A percentile compares a stretch with the other conserved stretches of the same genome.
phyloP scores from a whole-genome alignment of 2,888 invertebrate species.

The Macrophya annulata region DNA sequence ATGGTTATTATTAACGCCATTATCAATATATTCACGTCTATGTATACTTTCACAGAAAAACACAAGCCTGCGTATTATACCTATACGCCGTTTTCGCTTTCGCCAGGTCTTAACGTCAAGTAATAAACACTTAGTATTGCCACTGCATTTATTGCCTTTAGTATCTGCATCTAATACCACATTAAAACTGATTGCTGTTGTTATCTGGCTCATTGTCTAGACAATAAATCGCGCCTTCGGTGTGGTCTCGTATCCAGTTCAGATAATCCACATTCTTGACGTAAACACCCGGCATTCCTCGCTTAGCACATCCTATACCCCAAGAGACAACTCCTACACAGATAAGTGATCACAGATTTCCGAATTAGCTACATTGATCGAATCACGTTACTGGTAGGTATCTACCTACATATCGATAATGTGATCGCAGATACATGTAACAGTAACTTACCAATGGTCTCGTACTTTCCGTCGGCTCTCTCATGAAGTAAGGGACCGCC shows the following conservation, averaged over 20 bases:
- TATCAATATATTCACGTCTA: not conserved
- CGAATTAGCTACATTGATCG: conserved; percentile 4
- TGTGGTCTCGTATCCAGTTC: conserved; percentile 74
- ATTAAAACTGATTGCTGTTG: conserved; percentile 16
- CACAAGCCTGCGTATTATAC: not conserved
- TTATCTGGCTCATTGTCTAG: conserved; percentile 55
- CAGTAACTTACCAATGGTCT: conserved; percentile 82
- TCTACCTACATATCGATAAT: not conserved
- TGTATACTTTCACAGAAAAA: not conserved
- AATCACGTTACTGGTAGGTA: not conserved
- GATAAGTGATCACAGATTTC: conserved; percentile 40
- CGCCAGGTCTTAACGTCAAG: not conserved
- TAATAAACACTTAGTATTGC: conserved; percentile 25
- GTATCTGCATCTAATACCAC: not conserved
- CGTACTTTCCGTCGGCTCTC: conserved; percentile 81
- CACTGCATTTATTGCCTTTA: conserved; percentile 28
- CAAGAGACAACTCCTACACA: conserved; percentile 85
- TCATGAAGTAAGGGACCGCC: conserved; percentile 84
- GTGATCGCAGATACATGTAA: not conserved
- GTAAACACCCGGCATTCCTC: conserved; percentile 81
- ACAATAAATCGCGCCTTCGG: conserved; percentile 73
- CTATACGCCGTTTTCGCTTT: not conserved
- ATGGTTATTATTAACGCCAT: not conserved
- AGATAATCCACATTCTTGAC: conserved; percentile 70
- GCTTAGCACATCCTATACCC: conserved; percentile 85